Base-by-base conservation (phyloP, 2,113 vertebrate genomes). In the Salminus brasiliensis region DNA sequence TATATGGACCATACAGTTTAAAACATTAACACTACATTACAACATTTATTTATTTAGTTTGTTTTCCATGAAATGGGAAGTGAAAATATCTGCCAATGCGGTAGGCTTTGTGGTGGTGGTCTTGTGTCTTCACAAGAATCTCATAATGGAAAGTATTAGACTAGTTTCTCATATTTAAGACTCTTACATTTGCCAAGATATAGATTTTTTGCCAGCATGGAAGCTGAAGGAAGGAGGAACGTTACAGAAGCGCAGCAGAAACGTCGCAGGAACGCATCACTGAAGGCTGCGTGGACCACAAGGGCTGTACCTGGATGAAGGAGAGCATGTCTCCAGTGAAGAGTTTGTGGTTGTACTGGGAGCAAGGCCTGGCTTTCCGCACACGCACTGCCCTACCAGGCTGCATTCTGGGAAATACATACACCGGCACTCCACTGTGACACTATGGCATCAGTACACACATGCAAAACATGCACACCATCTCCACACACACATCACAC, bases 261-360 rank as follows among this genome's bases (percentile, higher is more conserved):
- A 74, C 74, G 60, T 74, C 69, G 75, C 69, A 74, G 53, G 66
- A 68, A 74, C 32, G 78, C 23, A 41, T 72, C 43, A 53, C 23
- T 74, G 68, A 66, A 72, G 77, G 73, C 73, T 82, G 65, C 36
- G 43, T 74, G 74, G 66, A 76, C 49, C 43, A 16, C 66, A 49
- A 63, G 69, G 69, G 84, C 78, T 83, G 78, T 85, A 95, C 95
- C 94, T 95, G 87, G 83, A 95, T 91, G 89, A 93, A 95, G 90
- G 92, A 92, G 86, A 95, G 71, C 84, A 95, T 92, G 87, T 95
- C 92, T 91, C 94, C 92, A 87, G 87, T 93, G 93, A 95, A 95
- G 91, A 95, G 94, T 92, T 94, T 95, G 91, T 94, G 92, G 89
- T 92, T 89, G 92, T 93, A 95, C 91, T 92, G 92, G 87, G 86